These are phyloP conservation scores for Spermophilus dauricus DNA, from an alignment of 2,113 vertebrate species.

Conservation along the genomic window DNA sequence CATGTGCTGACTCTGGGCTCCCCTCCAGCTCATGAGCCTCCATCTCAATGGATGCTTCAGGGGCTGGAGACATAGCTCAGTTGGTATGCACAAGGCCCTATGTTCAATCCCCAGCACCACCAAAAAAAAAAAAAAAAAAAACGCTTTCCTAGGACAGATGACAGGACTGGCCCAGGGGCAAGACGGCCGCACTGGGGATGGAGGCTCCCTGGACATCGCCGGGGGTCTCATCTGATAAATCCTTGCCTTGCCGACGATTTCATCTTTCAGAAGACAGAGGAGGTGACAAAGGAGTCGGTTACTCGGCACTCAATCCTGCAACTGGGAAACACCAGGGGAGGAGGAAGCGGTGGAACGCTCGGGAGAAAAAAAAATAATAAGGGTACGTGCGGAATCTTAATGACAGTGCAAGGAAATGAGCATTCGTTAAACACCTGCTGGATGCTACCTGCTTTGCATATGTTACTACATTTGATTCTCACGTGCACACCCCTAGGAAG, in stretches of 20 bases:
- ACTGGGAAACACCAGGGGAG: not conserved
- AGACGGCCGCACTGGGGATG: conserved; percentile 39
- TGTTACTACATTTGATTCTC: not conserved
- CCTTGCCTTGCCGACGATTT: conserved; percentile 55
- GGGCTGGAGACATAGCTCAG: too few species aligned
- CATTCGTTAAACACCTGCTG: not conserved
- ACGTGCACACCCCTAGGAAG: not conserved
- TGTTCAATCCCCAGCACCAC: not conserved
- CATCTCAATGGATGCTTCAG: not conserved
- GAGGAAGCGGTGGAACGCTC: not conserved
- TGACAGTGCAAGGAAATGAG: not conserved
- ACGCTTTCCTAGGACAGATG: conserved; percentile 71
- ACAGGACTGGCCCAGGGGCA: conserved; percentile 61
- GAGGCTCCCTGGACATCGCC: conserved; percentile 70
- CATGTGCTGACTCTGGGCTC: not conserved
- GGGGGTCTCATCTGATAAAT: conserved; percentile 75
- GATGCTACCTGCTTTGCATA: too few species aligned
- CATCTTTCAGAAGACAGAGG: conserved; percentile 62
- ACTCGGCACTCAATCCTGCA: conserved; percentile 44
- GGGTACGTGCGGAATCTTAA: not conserved
- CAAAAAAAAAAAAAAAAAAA: too few species aligned
- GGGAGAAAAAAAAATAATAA: not conserved
- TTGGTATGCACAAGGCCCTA: too few species aligned
- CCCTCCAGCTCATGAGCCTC: not conserved
- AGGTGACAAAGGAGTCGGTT: not conserved